Evolutionary conservation across 2,113 vertebrate species (phyloP).

Genomic region (Eurystomus gularis): DNA sequence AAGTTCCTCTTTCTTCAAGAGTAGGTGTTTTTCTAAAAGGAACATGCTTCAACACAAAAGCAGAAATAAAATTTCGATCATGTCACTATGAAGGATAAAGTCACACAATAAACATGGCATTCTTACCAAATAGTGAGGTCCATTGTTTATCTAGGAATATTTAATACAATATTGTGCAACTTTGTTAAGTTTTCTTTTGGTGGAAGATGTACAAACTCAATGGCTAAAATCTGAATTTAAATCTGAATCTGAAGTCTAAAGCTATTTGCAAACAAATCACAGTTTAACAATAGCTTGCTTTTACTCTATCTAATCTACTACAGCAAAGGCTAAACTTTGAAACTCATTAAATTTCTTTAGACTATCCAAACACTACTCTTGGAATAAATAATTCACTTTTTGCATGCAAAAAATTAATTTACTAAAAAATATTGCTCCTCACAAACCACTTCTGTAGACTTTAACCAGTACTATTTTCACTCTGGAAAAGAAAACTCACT

Average conservation of each 20-base stretch:
- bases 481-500: slow-evolving; percentile 78
- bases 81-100: not conserved
- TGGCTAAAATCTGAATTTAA: not conserved
- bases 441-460: not conserved
- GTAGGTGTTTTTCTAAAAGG: not conserved
- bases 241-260: not conserved
- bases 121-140: not conserved
- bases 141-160: not conserved
- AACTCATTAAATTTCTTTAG: not conserved
- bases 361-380: not conserved
- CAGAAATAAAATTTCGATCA: not conserved
- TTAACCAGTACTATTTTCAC: not conserved
- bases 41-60: not conserved
- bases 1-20: not conserved
- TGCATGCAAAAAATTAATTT: not conserved
- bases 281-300: not conserved
- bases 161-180: not conserved
- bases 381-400: not conserved
- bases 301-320: not conserved
- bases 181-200: not conserved
- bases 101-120: not conserved
- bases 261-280: not conserved
- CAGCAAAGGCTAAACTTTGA: not conserved
- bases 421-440: not conserved
- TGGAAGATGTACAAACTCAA: not conserved